These are phyloP conservation scores for Sarcophaga peregrina DNA, from an alignment of 1,140 invertebrate species.

Conservation along the genomic window DNA sequence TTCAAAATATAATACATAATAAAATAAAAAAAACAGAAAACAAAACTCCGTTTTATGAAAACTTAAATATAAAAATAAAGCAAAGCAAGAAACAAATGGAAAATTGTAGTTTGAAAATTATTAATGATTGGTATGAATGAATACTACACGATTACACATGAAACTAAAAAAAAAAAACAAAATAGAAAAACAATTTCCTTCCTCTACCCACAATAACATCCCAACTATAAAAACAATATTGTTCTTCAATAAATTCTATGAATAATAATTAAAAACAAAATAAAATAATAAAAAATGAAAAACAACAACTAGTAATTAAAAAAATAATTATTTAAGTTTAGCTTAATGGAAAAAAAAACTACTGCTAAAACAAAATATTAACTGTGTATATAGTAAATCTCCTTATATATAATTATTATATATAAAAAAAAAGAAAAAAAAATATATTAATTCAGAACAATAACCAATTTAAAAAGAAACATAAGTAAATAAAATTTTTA, in stretches of 20 bases:
- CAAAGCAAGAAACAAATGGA: not conserved
- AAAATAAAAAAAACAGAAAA: too few relatives aligned
- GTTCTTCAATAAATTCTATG: slow-evolving; percentile 25
- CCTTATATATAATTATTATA: slow-evolving; percentile 6
- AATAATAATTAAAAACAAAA: slow-evolving; percentile 41
- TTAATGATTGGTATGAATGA: slow-evolving; percentile 14
- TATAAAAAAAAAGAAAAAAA: slow-evolving; percentile 10
- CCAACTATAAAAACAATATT: slow-evolving; percentile 8
- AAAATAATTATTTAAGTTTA: slow-evolving; percentile 12
- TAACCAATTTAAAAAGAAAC: slow-evolving; percentile 12
- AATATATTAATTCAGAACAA: slow-evolving; percentile 15
- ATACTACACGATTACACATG: too few relatives aligned
- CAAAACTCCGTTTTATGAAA: too few relatives aligned
- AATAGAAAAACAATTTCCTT: not conserved
- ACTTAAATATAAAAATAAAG: not conserved
- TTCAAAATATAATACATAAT: too few relatives aligned
- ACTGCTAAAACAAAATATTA: not conserved
- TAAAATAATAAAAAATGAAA: slow-evolving; percentile 6
- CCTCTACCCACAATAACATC: slow-evolving; percentile 47
- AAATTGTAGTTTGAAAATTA: not conserved
- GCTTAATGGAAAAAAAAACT: not conserved
- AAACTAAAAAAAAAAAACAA: not conserved
- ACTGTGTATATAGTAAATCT: slow-evolving; percentile 30
- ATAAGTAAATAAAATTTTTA: slow-evolving; percentile 3
- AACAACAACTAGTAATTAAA: slow-evolving; percentile 26